Base-by-base conservation (phyloP, 2,797 vertebrate genomes). In the Pipistrellus pygmaeus region DNA sequence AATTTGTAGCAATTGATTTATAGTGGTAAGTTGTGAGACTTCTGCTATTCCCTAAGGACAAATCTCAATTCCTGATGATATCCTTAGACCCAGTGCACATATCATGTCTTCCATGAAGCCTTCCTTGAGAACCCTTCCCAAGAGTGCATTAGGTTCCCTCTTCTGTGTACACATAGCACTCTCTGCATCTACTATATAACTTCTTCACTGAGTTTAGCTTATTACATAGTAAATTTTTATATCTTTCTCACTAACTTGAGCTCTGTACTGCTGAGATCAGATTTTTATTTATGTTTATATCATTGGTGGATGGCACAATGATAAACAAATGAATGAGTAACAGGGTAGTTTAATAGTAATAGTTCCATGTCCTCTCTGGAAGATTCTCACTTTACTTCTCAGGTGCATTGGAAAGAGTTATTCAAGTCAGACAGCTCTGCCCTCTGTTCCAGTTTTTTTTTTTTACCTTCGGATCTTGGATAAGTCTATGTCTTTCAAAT, bases 1-100 rank as follows among this genome's bases (percentile, higher is more conserved):
- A 85, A 25, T 64, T 90, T 82, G 41, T 80, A 82, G 35, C 35
- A 17, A 21, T 32, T 87, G 73, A 85, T 82, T 83, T 78, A 51
- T 69, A 64, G 51, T 27, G 77, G n/a, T 53, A 87, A 88, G 51
- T 30, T 41, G 21, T 62, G 69, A 88, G 35, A 69, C 53, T 72
- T 80, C 8, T 64, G 20, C 18, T 15, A 73, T 90, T 90, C 80
- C 17, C n/a, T 85, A 41, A 41, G 20, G 68, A 77, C 17, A 87
- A 60, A 85, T 92, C 53, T 86, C 80, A 62, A 62, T 12, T 85
- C 7, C 62, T 75, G 46, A 48, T 53, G 27, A 57, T 14, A 64
- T 72, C 32, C 8, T 32, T 88, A 27, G 14, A 30, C 25, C 93
- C 35, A 15, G 27, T 21, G 69, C 27, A 30, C 13, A 51, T 12